Percentiles rank a stretch among this genome's conserved stretches.
Conservation (phyloP, 2,888 invertebrate species). For the Eudasyphora cyanicolor region DNA sequence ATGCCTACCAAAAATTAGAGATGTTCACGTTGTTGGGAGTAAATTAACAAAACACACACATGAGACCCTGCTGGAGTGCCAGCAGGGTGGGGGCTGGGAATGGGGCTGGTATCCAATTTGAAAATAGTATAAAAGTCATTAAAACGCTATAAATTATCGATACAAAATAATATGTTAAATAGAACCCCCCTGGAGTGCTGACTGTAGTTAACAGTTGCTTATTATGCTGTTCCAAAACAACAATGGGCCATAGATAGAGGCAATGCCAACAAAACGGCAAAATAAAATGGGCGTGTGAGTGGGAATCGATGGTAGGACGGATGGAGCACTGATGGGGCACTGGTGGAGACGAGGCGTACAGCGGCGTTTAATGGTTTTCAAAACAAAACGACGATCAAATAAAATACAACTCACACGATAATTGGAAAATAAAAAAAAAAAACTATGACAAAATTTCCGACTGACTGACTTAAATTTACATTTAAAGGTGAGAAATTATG, state of each 20-base stretch:
- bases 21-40: constrained; percentile 43
- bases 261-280: not conserved
- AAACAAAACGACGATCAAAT: not conserved
- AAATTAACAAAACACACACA: constrained; percentile 23
- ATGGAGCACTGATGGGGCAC: not conserved
- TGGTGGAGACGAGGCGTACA: too few species aligned
- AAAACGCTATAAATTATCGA: constrained; percentile 62
- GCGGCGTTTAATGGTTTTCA: constrained; percentile 4
- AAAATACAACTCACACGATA: not conserved
- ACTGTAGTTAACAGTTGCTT: constrained; percentile 27
- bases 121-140: constrained; percentile 47
- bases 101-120: constrained; percentile 18
- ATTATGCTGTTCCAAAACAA: not conserved
- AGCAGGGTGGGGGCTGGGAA: not conserved
- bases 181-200: constrained; percentile 52
- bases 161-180: constrained; percentile 57
- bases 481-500: constrained; percentile 65
- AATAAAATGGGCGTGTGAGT: constrained; percentile 60
- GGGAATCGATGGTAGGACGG: constrained; percentile 40
- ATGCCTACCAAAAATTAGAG: constrained; percentile 41
- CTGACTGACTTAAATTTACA: constrained; percentile 45
- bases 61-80: not conserved
- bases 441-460: constrained; percentile 40
- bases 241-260: not conserved
- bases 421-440: not conserved